phyloP scores from a whole-genome alignment of 1,140 invertebrate species.

The Berghia stephanieae region DNA sequence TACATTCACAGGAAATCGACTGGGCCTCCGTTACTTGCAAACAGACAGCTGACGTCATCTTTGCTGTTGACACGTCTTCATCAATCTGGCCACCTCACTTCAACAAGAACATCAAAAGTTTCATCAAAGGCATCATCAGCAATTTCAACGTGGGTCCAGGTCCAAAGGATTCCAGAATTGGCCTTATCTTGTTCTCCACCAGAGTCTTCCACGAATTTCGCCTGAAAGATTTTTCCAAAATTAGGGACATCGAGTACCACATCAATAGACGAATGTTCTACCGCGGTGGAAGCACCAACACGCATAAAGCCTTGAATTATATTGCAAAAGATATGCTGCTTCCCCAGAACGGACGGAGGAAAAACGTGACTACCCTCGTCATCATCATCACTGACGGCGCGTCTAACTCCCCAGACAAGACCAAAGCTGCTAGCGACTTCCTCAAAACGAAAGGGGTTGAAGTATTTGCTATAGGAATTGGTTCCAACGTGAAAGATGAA shows the following conservation, averaged over 20 bases:
- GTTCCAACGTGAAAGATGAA: conserved; percentile 26
- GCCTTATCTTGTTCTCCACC: conserved; percentile 42
- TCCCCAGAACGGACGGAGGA: conserved; percentile 37
- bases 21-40: conserved; percentile 33
- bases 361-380: conserved; percentile 35
- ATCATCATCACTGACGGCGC: conserved; percentile 56
- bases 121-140: conserved; percentile 45
- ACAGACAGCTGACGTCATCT: conserved; percentile 48
- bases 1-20: background rate
- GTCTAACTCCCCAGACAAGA: conserved; percentile 35
- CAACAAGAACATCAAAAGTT: conserved; percentile 41
- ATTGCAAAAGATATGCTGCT: conserved; percentile 36
- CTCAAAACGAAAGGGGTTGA: conserved; percentile 24
- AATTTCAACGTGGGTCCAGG: conserved; percentile 39
- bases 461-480: conserved; percentile 51
- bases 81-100: conserved; percentile 53
- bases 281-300: conserved; percentile 47
- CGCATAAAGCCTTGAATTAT: conserved; percentile 40
- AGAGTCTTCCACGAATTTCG: conserved; percentile 38
- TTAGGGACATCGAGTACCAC: conserved; percentile 11
- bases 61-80: conserved; percentile 51
- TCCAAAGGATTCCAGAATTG: conserved; percentile 39
- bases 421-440: background rate
- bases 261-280: conserved; percentile 30
- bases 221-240: too few relatives aligned